Conservation (phyloP, 2,113 vertebrate genomes). For the Odontophorus gujanensis region DNA sequence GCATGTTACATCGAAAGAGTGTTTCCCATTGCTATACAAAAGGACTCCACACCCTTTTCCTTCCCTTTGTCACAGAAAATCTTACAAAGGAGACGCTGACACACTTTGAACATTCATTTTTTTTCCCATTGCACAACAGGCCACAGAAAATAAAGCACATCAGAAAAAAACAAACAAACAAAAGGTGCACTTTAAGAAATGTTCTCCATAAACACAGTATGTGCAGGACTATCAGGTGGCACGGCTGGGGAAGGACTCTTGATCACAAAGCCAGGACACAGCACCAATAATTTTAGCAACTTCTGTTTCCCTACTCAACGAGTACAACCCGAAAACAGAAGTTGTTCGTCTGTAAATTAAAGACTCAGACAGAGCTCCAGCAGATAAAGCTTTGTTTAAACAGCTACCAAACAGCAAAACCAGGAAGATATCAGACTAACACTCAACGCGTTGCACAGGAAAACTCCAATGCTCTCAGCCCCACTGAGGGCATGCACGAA, state of each 20-base stretch:
- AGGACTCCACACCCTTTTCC: slow-evolving; percentile 7
- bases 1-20: slow-evolving; percentile 9
- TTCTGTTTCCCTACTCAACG: accelerated
- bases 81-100: slow-evolving; percentile 13
- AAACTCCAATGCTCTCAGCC: not conserved
- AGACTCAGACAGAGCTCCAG: not conserved
- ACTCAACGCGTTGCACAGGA: not conserved
- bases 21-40: slow-evolving; percentile 19
- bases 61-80: slow-evolving; percentile 41
- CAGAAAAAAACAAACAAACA: not conserved
- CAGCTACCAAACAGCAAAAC: not conserved
- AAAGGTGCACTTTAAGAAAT: slow-evolving; percentile 27
- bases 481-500: not conserved
- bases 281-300: not conserved
- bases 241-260: not conserved
- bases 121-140: slow-evolving; percentile 10
- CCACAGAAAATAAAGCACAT: slow-evolving; percentile 62
- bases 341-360: not conserved
- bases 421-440: not conserved
- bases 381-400: not conserved
- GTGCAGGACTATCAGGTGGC: slow-evolving; percentile 28
- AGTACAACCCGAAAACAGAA: not conserved
- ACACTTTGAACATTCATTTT: slow-evolving; percentile 28
- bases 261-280: slow-evolving; percentile 37
- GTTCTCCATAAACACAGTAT: slow-evolving; percentile 26